phyloP scores from a whole-genome alignment of 2,797 vertebrate genomes.

The Acrossocheilus fasciatus region DNA sequence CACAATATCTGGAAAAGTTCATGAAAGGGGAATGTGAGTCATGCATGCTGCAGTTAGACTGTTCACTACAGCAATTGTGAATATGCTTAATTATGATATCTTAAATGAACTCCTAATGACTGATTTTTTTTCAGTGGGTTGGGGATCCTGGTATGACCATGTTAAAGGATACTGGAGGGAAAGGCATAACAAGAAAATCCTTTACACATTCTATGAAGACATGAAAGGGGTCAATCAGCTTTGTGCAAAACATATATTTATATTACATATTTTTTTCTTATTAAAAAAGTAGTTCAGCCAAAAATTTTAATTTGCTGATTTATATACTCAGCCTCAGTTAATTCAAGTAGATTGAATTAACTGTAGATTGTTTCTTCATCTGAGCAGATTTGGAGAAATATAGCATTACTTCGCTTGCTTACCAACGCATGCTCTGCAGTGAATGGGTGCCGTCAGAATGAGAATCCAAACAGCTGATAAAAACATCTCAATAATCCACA shows the following conservation, averaged over 20 bases:
- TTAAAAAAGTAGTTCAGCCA: background rate
- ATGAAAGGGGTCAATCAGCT: slow-evolving; percentile 69
- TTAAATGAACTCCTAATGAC: background rate
- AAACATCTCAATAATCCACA: too few species aligned
- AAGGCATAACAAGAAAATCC: slow-evolving; percentile 66
- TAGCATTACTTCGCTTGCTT: background rate
- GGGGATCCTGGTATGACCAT: slow-evolving; percentile 77
- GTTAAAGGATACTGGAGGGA: slow-evolving; percentile 75
- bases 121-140: slow-evolving; percentile 68
- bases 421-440: too few species aligned
- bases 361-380: background rate
- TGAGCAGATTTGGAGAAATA: background rate
- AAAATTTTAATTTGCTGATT: background rate
- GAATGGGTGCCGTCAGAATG: too few species aligned
- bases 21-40: slow-evolving; percentile 62
- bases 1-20: slow-evolving; percentile 61
- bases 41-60: background rate
- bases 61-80: background rate
- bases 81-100: background rate
- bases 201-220: slow-evolving; percentile 76
- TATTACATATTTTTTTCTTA: background rate
- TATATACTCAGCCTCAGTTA: background rate
- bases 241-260: background rate
- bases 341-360: background rate
- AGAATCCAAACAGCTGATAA: too few species aligned